phyloP scores from a whole-genome alignment of 2,888 invertebrate species.

The Allacma fusca region DNA sequence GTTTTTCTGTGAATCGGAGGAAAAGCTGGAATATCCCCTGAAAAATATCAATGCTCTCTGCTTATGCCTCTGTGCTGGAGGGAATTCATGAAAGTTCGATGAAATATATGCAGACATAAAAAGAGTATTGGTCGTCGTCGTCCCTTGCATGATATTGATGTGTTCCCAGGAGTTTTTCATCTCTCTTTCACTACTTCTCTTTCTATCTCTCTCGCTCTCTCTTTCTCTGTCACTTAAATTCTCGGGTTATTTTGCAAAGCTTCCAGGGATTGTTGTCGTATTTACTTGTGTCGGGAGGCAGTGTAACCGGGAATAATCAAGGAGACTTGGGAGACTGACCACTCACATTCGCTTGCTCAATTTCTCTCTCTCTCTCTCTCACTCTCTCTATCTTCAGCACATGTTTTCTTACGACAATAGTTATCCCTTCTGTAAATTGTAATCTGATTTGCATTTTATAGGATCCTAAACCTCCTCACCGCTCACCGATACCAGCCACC shows the following conservation, averaged over 20 bases:
- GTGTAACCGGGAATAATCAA: conserved; percentile 6
- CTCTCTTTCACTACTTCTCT: conserved; percentile 31
- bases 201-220: conserved; percentile 20
- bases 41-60: conserved; percentile 44
- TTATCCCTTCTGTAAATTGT: background rate
- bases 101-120: background rate
- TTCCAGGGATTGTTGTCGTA: background rate
- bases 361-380: background rate
- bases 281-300: too few relatives aligned
- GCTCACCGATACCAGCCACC: background rate
- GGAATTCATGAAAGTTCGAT: conserved; percentile 38
- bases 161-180: conserved; percentile 42
- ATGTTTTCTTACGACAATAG: background rate
- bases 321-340: conserved; percentile 2
- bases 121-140: conserved; percentile 13
- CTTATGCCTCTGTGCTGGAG: conserved; percentile 41
- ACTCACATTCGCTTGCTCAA: background rate
- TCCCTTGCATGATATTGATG: conserved; percentile 44
- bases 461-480: background rate
- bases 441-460: conserved; percentile 2
- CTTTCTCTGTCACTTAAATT: background rate
- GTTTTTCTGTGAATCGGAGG: conserved; percentile 44
- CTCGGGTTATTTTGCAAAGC: conserved; percentile 13
- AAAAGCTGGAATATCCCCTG: conserved; percentile 40
- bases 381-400: background rate